Conservation (phyloP, 2,888 invertebrate species). For the Drosophila anceps region DNA sequence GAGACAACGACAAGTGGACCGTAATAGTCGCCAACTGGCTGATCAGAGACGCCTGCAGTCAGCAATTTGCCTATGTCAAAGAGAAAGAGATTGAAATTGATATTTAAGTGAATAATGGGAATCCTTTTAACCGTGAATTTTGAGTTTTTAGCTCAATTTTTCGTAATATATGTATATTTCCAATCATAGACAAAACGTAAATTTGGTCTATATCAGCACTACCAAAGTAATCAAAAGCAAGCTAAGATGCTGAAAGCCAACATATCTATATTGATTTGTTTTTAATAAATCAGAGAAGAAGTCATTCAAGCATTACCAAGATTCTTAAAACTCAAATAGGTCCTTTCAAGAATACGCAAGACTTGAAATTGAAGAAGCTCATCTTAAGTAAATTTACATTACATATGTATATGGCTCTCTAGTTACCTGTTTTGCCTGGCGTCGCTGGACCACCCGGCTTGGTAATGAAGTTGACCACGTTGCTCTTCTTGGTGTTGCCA, state of each 20-base stretch:
- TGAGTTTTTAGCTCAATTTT: too few species aligned
- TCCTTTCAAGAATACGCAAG: constrained; percentile 74
- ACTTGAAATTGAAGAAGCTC: constrained; percentile 62
- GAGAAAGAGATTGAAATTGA: background rate
- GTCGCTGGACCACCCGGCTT: constrained; percentile 89
- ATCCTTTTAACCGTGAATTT: background rate
- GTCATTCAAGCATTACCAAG: constrained; percentile 68
- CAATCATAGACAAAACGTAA: too few species aligned
- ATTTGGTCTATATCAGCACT: background rate
- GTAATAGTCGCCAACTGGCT: constrained; percentile 90
- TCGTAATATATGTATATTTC: too few species aligned
- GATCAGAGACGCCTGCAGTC: constrained; percentile 82
- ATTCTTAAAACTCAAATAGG: constrained; percentile 70
- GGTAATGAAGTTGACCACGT: constrained; percentile 94
- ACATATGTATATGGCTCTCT: background rate
- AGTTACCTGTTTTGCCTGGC: constrained; percentile 85
- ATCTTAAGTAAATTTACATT: background rate
- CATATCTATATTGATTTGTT: background rate
- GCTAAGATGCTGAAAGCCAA: background rate
- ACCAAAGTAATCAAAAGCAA: background rate
- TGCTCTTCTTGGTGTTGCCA: constrained; percentile 95
- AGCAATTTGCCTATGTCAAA: constrained; percentile 86
- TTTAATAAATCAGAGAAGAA: background rate
- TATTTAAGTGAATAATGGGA: background rate
- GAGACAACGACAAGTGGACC: constrained; percentile 95